These are phyloP conservation scores for Ceratina australensis DNA, from an alignment of 1,140 invertebrate species.

Conservation along the genomic window DNA sequence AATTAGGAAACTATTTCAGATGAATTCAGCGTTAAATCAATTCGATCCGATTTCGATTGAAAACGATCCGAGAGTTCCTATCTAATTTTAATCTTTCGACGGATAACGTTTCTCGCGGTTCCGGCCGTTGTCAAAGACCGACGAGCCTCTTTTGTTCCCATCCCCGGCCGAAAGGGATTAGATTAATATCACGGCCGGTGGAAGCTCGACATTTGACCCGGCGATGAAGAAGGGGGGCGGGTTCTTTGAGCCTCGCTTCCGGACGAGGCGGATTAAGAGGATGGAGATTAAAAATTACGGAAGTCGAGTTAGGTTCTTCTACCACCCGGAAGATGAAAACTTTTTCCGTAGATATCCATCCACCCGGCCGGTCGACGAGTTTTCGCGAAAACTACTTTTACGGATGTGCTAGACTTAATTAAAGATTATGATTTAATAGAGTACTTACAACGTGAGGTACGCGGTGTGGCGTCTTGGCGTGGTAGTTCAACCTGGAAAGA, in stretches of 20 bases:
- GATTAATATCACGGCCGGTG: slow-evolving; percentile 18
- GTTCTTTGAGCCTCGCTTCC: slow-evolving; percentile 40
- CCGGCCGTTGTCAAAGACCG: background rate
- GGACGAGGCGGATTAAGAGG: slow-evolving; percentile 45
- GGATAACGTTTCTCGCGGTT: slow-evolving; percentile 3
- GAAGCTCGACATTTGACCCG: slow-evolving; percentile 46
- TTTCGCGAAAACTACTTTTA: slow-evolving; percentile 5
- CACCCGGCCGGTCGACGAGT: background rate
- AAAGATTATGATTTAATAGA: background rate
- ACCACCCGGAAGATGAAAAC: slow-evolving; percentile 9
- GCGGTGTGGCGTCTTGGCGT: slow-evolving; percentile 66
- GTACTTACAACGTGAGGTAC: slow-evolving; percentile 64
- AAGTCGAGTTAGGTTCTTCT: background rate
- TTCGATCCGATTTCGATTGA: background rate
- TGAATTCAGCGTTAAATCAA: background rate
- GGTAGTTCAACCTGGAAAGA: slow-evolving; percentile 59
- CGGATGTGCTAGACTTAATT: slow-evolving; percentile 5
- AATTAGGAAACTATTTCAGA: background rate
- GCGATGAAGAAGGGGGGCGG: background rate
- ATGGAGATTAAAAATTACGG: slow-evolving; percentile 55
- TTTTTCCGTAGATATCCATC: background rate
- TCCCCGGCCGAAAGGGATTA: slow-evolving; percentile 21
- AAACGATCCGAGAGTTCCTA: background rate
- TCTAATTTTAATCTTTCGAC: slow-evolving; percentile 36
- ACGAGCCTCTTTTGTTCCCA: slow-evolving; percentile 7